Conservation (phyloP, 2,888 invertebrate genomes). For the Acleris literana region DNA sequence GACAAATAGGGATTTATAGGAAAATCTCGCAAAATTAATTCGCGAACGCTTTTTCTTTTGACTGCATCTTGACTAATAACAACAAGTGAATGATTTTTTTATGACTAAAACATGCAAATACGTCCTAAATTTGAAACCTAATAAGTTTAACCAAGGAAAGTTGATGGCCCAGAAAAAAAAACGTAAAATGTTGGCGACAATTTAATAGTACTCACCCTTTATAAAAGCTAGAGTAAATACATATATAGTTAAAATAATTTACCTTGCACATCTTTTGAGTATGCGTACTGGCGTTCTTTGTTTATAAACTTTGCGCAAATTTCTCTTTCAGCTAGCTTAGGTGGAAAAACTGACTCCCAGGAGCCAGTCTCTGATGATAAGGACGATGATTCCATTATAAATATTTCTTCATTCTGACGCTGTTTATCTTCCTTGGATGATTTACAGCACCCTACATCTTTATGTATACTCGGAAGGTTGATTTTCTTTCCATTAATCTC, state of each 20-base stretch:
- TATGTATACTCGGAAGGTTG: slow-evolving; percentile 44
- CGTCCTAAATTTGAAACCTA: too few relatives aligned
- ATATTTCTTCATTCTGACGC: slow-evolving; percentile 85
- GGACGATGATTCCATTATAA: slow-evolving; percentile 85
- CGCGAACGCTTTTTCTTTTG: too few relatives aligned
- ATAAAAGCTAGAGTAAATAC: too few relatives aligned
- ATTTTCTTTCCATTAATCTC: slow-evolving; percentile 47
- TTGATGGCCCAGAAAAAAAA: too few relatives aligned
- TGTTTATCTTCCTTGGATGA: slow-evolving; percentile 84
- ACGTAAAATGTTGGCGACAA: too few relatives aligned
- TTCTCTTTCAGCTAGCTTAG: slow-evolving; percentile 66
- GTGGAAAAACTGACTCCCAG: slow-evolving; percentile 86
- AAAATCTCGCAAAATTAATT: too few relatives aligned
- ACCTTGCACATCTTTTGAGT: slow-evolving; percentile 38
- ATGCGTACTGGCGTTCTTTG: slow-evolving; percentile 61
- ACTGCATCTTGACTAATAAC: too few relatives aligned
- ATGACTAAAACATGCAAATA: too few relatives aligned
- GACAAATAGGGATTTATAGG: too few relatives aligned
- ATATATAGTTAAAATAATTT: background rate
- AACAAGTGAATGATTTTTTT: too few relatives aligned
- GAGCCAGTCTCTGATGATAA: slow-evolving; percentile 86
- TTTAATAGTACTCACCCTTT: too few relatives aligned
- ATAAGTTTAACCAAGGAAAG: too few relatives aligned
- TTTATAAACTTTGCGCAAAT: slow-evolving; percentile 71
- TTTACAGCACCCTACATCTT: slow-evolving; percentile 50